These are phyloP conservation scores for Peromyscus eremicus DNA, from an alignment of 2,797 vertebrate genomes.

Conservation along the genomic window DNA sequence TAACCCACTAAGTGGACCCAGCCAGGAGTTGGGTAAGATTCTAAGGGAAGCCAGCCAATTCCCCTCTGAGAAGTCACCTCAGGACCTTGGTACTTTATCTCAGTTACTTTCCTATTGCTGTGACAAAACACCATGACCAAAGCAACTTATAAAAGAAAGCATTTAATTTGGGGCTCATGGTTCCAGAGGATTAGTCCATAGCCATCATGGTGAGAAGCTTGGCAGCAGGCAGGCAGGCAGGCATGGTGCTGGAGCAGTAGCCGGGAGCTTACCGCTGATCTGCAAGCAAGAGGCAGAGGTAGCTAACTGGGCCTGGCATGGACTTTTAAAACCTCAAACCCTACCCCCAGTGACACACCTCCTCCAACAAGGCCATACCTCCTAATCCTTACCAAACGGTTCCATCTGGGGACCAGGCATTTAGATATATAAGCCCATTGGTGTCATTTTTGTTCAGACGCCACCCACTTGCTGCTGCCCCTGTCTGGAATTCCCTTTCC, in stretches of 20 bases:
- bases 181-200: neutral
- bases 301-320: neutral
- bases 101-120: neutral
- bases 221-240: neutral
- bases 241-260: neutral
- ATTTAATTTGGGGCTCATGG: neutral
- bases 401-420: neutral
- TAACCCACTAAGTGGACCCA: neutral
- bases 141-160: neutral
- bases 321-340: neutral
- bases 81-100: slow-evolving; percentile 32
- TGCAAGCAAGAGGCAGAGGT: neutral
- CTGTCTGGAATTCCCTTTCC: neutral
- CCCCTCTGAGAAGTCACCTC: slow-evolving; percentile 5
- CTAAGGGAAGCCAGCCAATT: neutral
- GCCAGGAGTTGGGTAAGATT: neutral
- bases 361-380: neutral
- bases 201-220: neutral
- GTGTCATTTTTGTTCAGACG: neutral
- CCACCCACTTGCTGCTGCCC: neutral
- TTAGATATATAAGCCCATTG: neutral
- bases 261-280: neutral
- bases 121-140: neutral
- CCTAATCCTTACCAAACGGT: neutral
- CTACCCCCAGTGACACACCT: neutral